Percentiles rank a stretch among this genome's conserved stretches.
Evolutionary conservation across 2,888 invertebrate genomes (phyloP).

Genomic region (Rhingia rostrata): DNA sequence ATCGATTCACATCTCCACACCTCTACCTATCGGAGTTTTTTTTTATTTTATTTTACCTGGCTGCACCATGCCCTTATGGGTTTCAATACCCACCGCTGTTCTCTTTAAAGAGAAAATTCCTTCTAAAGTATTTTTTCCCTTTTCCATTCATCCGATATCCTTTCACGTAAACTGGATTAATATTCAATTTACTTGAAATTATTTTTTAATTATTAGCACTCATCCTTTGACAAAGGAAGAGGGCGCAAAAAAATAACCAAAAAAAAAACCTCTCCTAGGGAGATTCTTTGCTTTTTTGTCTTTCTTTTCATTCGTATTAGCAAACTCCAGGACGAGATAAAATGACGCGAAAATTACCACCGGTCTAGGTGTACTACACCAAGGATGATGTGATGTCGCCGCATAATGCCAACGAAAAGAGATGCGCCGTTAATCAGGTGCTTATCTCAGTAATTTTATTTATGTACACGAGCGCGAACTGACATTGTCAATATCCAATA

Average conservation of each 20-base stretch:
- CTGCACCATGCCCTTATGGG: not conserved
- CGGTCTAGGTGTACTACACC: too few species aligned
- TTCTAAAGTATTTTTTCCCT: slow-evolving; percentile 8
- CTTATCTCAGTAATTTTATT: slow-evolving; percentile 62
- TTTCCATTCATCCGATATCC: slow-evolving; percentile 25
- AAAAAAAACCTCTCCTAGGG: not conserved
- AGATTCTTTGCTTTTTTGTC: not conserved
- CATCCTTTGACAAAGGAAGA: slow-evolving; percentile 39
- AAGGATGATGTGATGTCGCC: slow-evolving; percentile 3
- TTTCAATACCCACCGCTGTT: slow-evolving; percentile 11
- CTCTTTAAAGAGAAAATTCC: slow-evolving; percentile 2
- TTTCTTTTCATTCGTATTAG: slow-evolving; percentile 4
- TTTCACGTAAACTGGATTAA: slow-evolving; percentile 70
- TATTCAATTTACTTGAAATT: slow-evolving; percentile 72
- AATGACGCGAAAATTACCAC: slow-evolving; percentile 5
- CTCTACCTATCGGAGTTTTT: not conserved
- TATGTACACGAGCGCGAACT: slow-evolving; percentile 34
- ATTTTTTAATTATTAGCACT: slow-evolving; percentile 71
- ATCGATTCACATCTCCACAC: slow-evolving; percentile 52
- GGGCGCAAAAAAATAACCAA: not conserved
- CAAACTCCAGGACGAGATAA: not conserved
- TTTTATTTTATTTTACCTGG: not conserved
- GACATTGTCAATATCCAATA: slow-evolving; percentile 52
- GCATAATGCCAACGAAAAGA: slow-evolving; percentile 25
- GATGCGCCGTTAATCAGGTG: slow-evolving; percentile 65